Conservation (phyloP, 2,888 invertebrate genomes). For the Ferrisia virgata region DNA sequence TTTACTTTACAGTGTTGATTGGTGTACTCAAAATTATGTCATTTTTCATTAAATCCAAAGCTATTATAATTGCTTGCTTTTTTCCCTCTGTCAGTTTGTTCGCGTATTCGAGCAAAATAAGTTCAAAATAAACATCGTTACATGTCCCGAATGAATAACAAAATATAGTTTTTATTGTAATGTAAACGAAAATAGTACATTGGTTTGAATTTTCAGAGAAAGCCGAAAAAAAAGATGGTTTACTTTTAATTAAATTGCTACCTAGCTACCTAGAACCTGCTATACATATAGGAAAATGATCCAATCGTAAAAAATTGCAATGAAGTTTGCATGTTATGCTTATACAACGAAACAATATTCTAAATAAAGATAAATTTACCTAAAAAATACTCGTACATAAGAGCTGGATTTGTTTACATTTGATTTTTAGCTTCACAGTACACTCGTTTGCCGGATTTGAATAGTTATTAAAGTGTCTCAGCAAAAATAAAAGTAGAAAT, state of each 20-base stretch:
- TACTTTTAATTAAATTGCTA: slow-evolving; percentile 15
- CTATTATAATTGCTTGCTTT: slow-evolving; percentile 3
- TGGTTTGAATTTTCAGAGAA: neutral
- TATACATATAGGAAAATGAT: neutral
- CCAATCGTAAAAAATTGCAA: neutral
- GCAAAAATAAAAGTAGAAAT: no score
- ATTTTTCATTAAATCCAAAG: neutral
- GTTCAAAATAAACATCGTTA: slow-evolving; percentile 13
- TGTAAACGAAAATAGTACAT: neutral
- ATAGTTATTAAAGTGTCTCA: no score
- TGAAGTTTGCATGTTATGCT: neutral
- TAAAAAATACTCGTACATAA: no score
- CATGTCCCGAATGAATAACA: neutral
- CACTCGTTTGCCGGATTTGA: no score
- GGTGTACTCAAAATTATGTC: neutral
- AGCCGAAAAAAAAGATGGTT: neutral
- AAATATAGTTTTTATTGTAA: neutral
- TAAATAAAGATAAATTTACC: no score
- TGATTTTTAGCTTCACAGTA: no score
- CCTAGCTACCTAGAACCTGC: no score
- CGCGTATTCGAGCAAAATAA: neutral
- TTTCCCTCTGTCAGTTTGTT: neutral
- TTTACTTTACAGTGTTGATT: neutral
- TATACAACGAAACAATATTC: no score
- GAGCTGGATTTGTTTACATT: no score